Evolutionary conservation across 2,888 invertebrate species (phyloP), one percentile per base, ranked within the genome.

Genomic region (Nomada goodeniana): DNA sequence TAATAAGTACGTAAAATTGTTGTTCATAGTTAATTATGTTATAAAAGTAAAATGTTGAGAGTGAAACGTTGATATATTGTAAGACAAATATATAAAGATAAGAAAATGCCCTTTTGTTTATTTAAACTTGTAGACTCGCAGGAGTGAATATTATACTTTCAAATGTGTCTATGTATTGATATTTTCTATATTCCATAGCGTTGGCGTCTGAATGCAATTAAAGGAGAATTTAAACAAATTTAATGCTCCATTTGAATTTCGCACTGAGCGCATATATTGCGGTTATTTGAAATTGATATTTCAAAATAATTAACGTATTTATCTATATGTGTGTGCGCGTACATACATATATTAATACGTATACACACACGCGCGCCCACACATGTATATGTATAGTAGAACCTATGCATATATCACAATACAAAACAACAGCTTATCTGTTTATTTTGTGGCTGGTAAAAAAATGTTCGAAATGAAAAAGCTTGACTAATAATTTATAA

Each of bases 1-100:
- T 59, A 67, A 80, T 84, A 64, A 72, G 77, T 84, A 80, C 73
- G 73, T 84, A 87, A 86, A 64, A 82, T 74, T 80, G 71, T 84
- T 88, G 83, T 88, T 88, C 70, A 80, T 86, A 86, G 82, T 42
- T 88, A 76, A 80, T 63, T 75, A 61, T 84, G 79, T 88, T 86
- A 79, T 78, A 70, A 70, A 78, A 76, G 84, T 55, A 68, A 79
- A 76, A 80, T 77, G 53, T 82, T 73, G 60, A 82, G 76, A 81
- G 75, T 86, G 78, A 86, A 77, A 81, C 65, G 76, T 82, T 80
- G 70, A 76, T 77, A 76, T 69, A 75, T 75, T 80, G 55, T 86
- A 83, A 77, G 47, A 85, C 64, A 72, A 63, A 63, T 63, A 61
- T 71, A 61, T 53, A 59, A 67, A 59, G 23, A 23, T 50, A 50